A percentile compares a stretch with the other conserved stretches of the same genome.
Conservation (phyloP, 1,140 invertebrate species). For the Nasonia vitripennis region DNA sequence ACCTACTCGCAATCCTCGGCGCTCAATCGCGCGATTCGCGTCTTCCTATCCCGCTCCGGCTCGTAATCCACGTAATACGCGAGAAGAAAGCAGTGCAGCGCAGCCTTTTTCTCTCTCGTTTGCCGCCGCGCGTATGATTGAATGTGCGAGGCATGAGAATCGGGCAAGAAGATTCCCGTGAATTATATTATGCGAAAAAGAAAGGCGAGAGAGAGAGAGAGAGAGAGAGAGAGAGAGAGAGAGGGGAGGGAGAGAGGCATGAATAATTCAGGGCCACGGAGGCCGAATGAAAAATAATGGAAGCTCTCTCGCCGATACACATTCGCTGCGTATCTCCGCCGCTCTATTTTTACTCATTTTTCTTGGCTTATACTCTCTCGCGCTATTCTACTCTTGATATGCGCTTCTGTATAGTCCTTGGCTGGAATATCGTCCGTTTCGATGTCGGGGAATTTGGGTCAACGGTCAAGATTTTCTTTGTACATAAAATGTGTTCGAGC, state of each 20-base stretch:
- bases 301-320: constrained; percentile 64
- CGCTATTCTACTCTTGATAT: too few relatives aligned
- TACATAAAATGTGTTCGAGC: too few relatives aligned
- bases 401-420: too few relatives aligned
- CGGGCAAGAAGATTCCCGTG: constrained; percentile 52
- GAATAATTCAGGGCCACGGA: constrained; percentile 64
- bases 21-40: constrained; percentile 43
- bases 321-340: constrained; percentile 57
- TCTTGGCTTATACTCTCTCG: not conserved
- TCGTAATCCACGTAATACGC: constrained; percentile 38
- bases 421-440: too few relatives aligned
- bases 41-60: not conserved
- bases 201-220: constrained; percentile 43
- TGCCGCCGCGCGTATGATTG: constrained; percentile 51
- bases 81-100: constrained; percentile 19
- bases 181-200: constrained; percentile 65
- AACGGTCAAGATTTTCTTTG: too few relatives aligned
- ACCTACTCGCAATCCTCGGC: constrained; percentile 23
- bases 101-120: constrained; percentile 31
- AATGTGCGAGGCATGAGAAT: constrained; percentile 55
- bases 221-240: constrained; percentile 43
- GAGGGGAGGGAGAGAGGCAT: constrained; percentile 54
- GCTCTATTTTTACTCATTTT: constrained; percentile 40
- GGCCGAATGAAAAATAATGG: constrained; percentile 69
- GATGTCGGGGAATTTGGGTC: too few relatives aligned